Percentiles rank a stretch among this genome's conserved stretches.
Conservation (phyloP, 92 coral and sea anemone genomes). For the Palythoa grandis region DNA sequence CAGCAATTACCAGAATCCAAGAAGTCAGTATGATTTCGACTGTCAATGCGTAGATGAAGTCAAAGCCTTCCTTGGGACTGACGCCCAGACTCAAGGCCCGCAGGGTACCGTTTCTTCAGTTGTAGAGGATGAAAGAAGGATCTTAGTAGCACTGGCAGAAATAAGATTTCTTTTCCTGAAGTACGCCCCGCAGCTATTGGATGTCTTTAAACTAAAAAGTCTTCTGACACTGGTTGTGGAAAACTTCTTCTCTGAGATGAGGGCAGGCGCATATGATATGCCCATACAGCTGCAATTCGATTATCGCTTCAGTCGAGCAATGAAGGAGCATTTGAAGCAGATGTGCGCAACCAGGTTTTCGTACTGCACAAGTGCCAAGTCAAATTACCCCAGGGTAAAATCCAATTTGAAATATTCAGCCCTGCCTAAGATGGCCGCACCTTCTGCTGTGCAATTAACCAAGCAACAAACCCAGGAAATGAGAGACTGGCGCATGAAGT, state of each 20-base stretch:
- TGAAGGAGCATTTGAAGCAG: conserved; percentile 12
- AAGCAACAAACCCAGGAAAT: too few species aligned
- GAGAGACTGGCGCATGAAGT: too few species aligned
- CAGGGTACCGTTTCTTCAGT: conserved; percentile 52
- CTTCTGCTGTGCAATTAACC: too few species aligned
- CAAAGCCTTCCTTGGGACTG: conserved; percentile 52
- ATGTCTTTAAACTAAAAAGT: conserved; percentile 14
- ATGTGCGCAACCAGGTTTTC: neutral
- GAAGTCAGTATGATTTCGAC: conserved; percentile 50
- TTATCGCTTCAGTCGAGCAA: neutral
- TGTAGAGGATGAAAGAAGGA: conserved; percentile 52
- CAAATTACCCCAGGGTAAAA: too few species aligned
- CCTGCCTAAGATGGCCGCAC: too few species aligned
- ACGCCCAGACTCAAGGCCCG: conserved; percentile 56
- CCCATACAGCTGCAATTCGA: conserved; percentile 16
- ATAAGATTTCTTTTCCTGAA: conserved; percentile 13
- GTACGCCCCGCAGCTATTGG: conserved; percentile 12
- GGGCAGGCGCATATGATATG: conserved; percentile 5
- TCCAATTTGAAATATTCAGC: too few species aligned
- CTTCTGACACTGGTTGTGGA: conserved; percentile 3
- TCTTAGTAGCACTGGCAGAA: conserved; percentile 37
- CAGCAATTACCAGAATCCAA: conserved; percentile 42
- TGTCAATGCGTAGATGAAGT: conserved; percentile 50
- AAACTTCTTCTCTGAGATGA: conserved; percentile 12
- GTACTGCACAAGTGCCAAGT: too few species aligned